Evolutionary conservation across 2,888 invertebrate species (phyloP), one percentile per base, ranked within the genome.

Genomic region (Pammene fasciana): DNA sequence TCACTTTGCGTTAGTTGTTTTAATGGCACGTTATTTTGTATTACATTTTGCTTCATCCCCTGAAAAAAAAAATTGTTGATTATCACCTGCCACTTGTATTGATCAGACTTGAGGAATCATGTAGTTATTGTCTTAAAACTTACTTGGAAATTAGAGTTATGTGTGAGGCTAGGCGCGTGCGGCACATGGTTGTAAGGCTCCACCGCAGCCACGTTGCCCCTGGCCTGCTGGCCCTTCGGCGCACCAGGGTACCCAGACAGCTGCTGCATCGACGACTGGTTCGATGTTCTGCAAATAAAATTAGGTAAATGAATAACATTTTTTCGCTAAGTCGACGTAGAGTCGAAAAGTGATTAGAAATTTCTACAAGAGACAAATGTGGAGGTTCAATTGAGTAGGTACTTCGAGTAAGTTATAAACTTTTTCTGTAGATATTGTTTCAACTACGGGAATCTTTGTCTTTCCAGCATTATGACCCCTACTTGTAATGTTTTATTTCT

Each of bases 131-230:
- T 45, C 0, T 18, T 45, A n/a, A 26, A 8, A 14, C 26, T 71
- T 80, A 92, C 92, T 88, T 92, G 92, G 74, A 89, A 90, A 75
- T 93, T 92, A 57, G 85, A 82, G 74, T 88, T 92, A 76, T 92
- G 90, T 73, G 79, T 87, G 79, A 92, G 85, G 74, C 93, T 93
- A 73, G 93, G 93, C 46, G 94, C 93, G 73, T 94, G 94, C 65
- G 97, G 97, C 79, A 97, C 96, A 80, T 97, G 97, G 80, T 97
- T 97, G 85, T 97, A 97, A 5, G 97, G 97, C 83, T 97, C 97
- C 46, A 97, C 96, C 56, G 97, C 97, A 16, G 97, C 97, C 72
- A 97, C 95, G 87, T 97, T 97, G 66, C 96, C 96, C 60, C 96
- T 93, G 8, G 95, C 92, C 75, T 94, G 93, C 80, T 88, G 93